Conservation (phyloP, 2,797 vertebrate genomes). For the Hemitrygon akajei region DNA sequence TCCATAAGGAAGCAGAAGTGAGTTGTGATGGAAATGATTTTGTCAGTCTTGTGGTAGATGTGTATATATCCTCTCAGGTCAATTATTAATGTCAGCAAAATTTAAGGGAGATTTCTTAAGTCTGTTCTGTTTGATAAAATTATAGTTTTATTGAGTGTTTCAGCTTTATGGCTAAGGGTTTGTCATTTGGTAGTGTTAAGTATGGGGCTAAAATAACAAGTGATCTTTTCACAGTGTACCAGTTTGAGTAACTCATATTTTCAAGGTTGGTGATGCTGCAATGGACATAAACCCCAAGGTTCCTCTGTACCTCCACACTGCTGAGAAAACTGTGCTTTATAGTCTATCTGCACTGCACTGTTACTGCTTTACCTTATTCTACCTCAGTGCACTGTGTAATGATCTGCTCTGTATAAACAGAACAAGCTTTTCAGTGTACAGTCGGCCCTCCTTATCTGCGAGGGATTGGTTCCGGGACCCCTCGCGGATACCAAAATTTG, state of each 20-base stretch:
- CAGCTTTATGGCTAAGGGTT: neutral
- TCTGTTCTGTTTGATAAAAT: neutral
- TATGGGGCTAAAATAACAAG: neutral
- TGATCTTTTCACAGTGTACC: neutral
- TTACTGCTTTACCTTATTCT: too few relatives aligned
- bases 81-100: neutral
- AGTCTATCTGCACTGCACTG: too few relatives aligned
- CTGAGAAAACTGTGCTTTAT: too few relatives aligned
- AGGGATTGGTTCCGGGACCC: too few relatives aligned
- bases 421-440: too few relatives aligned
- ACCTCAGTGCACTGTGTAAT: too few relatives aligned
- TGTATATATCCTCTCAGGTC: neutral
- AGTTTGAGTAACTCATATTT: neutral
- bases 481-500: too few relatives aligned
- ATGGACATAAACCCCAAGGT: too few relatives aligned
- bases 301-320: too few relatives aligned
- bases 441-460: too few relatives aligned
- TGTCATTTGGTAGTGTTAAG: neutral
- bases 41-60: neutral
- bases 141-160: neutral
- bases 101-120: neutral
- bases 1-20: conserved; percentile 6
- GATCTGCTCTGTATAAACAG: too few relatives aligned
- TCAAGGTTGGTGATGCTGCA: neutral
- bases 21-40: neutral